A percentile compares a stretch with the other conserved stretches of the same genome.
Conservation (phyloP, 1,140 invertebrate species). For the Acromyrmex charruanus region DNA sequence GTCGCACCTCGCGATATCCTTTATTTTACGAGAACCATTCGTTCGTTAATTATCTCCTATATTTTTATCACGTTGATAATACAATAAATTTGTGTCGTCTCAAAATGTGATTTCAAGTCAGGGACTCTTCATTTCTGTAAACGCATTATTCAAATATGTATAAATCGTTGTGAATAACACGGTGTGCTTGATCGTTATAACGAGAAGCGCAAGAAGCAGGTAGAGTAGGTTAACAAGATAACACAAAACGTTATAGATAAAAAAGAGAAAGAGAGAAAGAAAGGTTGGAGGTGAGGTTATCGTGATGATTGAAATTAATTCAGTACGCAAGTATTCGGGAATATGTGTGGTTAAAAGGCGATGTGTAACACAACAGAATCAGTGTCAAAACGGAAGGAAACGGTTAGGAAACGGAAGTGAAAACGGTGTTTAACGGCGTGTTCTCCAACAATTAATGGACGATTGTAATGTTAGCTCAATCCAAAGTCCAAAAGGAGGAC, state of each 20-base stretch:
- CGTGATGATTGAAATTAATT: constrained; percentile 19
- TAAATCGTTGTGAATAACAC: too few species aligned
- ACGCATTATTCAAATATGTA: background rate
- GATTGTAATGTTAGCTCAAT: constrained; percentile 70
- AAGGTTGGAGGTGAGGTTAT: background rate
- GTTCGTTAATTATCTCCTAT: background rate
- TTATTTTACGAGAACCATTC: background rate
- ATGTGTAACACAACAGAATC: constrained; percentile 7
- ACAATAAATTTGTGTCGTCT: background rate
- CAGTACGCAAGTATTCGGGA: constrained; percentile 18
- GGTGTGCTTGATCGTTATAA: constrained; percentile 18
- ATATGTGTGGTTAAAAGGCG: constrained; percentile 7
- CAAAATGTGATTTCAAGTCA: background rate
- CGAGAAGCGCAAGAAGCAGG: constrained; percentile 22
- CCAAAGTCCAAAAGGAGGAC: constrained; percentile 17
- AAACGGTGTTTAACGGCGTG: constrained; percentile 4
- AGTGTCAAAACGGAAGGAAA: constrained; percentile 30
- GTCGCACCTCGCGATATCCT: background rate
- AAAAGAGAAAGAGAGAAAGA: background rate
- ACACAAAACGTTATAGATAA: constrained; percentile 69
- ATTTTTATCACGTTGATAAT: background rate
- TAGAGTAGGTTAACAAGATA: background rate
- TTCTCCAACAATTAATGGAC: constrained; percentile 59
- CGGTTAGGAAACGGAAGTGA: constrained; percentile 25
- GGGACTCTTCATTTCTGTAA: background rate